Conservation (phyloP, 2,113 vertebrate species). For the Pantherophis guttatus region DNA sequence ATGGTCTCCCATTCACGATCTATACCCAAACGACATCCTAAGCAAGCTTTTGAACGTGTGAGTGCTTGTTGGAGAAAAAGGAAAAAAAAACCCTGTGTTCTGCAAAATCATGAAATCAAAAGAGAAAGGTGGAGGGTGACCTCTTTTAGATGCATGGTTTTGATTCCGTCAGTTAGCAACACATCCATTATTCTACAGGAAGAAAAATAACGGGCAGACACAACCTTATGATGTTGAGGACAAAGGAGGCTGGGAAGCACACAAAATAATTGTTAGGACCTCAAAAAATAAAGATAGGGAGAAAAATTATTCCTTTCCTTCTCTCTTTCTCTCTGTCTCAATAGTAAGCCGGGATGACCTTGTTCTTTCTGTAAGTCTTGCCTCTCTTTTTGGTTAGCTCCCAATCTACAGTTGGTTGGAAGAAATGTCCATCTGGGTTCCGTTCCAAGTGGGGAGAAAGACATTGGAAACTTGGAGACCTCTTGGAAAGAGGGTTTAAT, state of each 20-base stretch:
- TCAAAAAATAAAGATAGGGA: not conserved
- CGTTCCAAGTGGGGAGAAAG: too few relatives aligned
- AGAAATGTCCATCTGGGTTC: too few relatives aligned
- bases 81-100: rapidly evolving
- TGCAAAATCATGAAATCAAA: not conserved
- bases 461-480: too few relatives aligned
- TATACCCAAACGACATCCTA: not conserved
- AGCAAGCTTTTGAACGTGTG: not conserved
- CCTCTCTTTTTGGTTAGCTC: not conserved
- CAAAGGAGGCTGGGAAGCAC: not conserved
- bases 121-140: not conserved
- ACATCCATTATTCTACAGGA: not conserved
- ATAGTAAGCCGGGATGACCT: not conserved
- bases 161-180: not conserved
- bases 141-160: not conserved
- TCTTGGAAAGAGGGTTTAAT: too few relatives aligned
- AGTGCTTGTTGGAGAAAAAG: not conserved
- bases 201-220: not conserved
- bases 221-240: not conserved
- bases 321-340: not conserved
- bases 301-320: not conserved
- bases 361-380: not conserved
- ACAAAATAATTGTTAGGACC: not conserved
- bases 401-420: too few relatives aligned
- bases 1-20: not conserved